Conservation (phyloP, 2,888 invertebrate species). For the Frankliniella intonsa region DNA sequence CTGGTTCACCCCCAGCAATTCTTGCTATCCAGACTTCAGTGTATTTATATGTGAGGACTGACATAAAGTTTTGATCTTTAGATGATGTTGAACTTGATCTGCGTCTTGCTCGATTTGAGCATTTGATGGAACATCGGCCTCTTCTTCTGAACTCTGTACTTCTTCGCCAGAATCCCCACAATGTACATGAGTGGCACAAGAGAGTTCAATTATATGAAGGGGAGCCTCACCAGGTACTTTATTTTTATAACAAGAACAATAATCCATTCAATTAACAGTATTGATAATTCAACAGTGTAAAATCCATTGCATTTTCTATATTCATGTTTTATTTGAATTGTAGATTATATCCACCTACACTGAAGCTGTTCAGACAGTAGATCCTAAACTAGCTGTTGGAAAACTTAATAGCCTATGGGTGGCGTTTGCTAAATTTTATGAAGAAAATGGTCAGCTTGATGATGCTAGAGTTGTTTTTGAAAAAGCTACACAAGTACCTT, state of each 20-base stretch:
- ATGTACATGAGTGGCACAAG: constrained; percentile 99
- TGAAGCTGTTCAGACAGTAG: constrained; percentile 96
- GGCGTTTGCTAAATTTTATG: constrained; percentile 97
- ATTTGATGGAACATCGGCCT: constrained; percentile 90
- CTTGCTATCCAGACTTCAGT: constrained; percentile 7
- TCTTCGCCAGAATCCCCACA: constrained; percentile 97
- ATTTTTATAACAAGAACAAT: neutral
- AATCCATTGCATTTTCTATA: neutral
- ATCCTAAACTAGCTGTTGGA: constrained; percentile 92
- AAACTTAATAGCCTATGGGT: constrained; percentile 95
- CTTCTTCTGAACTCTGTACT: constrained; percentile 95
- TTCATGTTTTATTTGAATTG: constrained; percentile 34
- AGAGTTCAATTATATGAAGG: constrained; percentile 91
- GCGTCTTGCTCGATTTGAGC: constrained; percentile 85
- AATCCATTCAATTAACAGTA: neutral
- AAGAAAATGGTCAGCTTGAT: constrained; percentile 85
- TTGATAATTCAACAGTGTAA: neutral
- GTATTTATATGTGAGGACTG: too few species aligned
- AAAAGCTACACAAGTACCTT: constrained; percentile 84
- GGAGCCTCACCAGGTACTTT: constrained; percentile 77
- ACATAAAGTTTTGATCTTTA: constrained; percentile 32
- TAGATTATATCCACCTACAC: constrained; percentile 93
- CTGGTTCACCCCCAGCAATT: too few species aligned
- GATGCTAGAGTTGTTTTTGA: constrained; percentile 94
- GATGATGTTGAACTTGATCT: constrained; percentile 81